Evolutionary conservation across 2,113 vertebrate species (phyloP), one percentile per base, ranked within the genome.

Genomic region (Turdus rufiventris): DNA sequence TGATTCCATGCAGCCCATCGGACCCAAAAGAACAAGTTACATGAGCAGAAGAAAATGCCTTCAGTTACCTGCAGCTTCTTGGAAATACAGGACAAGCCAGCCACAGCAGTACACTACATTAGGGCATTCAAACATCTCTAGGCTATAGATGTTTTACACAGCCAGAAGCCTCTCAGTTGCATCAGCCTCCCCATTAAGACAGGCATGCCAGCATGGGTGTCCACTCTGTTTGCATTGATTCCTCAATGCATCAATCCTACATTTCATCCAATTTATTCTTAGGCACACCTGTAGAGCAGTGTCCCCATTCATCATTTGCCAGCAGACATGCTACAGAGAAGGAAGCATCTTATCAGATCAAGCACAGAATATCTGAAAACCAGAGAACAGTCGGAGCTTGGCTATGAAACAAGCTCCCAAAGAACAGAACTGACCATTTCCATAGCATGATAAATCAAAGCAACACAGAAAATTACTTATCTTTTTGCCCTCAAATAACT

Each of bases 171-270:
- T 65, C n/a, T 16, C 38, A 71, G 7, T 24, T 40, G 25, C 81
- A 87, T 12, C 38, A 8, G 5, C 24, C 31, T 51, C 65, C 38
- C 34, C 40, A 28, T 15, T 31, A 72, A 20, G 33, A 74, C 43
- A 87, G 45, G 31, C 28, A 63, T 0, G 1, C 12, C 31, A 75
- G 18, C 28, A 16, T 0, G 12, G 9, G 21, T 23, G 28, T 36
- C 62, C 43, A 74, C 10, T 28, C n/a, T n/a, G 47, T 33, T n/a
- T 70, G 57, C 70, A 54, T 14, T 1, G 33, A 72, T 54, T 58
- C 50, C 47, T 72, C 70, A 50, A 26, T 38, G 42, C 29, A 72
- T 9, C 31, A 8, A 17, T 34, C 29, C 24, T 6, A 31, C 29
- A 12, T 57, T 70, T 85, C 47, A 57, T 8, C 11, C 56, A 29